A percentile compares a stretch with the other conserved stretches of the same genome.
Conservation (phyloP, 2,113 vertebrate genomes). For the Pholis gunnellus region DNA sequence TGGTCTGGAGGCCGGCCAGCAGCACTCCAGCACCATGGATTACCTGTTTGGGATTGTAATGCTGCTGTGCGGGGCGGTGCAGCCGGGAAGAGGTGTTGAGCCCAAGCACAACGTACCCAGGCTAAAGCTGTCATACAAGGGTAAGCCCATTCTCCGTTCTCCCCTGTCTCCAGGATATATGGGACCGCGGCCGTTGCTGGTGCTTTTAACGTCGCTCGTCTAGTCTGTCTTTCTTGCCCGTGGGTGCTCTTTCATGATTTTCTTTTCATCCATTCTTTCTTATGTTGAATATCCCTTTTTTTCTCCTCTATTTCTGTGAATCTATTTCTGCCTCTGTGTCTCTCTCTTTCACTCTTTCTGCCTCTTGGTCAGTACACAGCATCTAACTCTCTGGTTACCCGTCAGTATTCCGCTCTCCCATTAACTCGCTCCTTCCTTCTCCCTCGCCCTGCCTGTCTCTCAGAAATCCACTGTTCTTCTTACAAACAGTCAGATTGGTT, state of each 20-base stretch:
- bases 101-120: constrained; percentile 94
- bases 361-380: constrained; percentile 57
- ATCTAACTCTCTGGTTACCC: constrained; percentile 54
- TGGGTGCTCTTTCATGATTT: constrained; percentile 61
- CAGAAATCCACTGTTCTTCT: constrained; percentile 62
- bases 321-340: constrained; percentile 58
- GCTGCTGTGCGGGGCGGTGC: constrained; percentile 90
- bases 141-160: constrained; percentile 83
- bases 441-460: constrained; percentile 41
- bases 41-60: constrained; percentile 90
- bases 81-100: constrained; percentile 87
- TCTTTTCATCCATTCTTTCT: constrained; percentile 65
- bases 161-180: constrained; percentile 52
- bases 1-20: constrained; percentile 83
- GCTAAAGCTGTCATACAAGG: constrained; percentile 96
- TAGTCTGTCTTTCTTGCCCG: constrained; percentile 31
- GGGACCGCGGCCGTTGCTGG: constrained; percentile 4
- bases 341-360: constrained; percentile 53
- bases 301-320: constrained; percentile 49
- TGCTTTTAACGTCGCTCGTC: constrained; percentile 47
- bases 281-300: constrained; percentile 59
- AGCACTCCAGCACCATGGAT: constrained; percentile 91
- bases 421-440: constrained; percentile 57
- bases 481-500: constrained; percentile 80
- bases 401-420: constrained; percentile 47